Conservation (phyloP, 1,140 invertebrate genomes). For the Papilio glaucus region DNA sequence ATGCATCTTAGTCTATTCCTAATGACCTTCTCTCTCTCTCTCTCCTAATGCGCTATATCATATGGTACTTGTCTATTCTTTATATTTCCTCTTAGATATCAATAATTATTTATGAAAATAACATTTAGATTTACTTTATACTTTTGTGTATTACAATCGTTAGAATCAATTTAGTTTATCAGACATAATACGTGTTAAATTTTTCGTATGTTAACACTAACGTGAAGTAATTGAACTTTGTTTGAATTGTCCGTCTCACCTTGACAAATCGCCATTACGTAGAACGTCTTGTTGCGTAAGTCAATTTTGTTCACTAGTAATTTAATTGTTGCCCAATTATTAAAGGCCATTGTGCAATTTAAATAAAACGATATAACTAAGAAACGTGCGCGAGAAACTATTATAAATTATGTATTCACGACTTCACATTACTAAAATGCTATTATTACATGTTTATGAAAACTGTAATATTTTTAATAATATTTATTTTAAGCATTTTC, state of each 20-base stretch:
- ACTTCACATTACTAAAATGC: background rate
- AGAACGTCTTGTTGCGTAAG: conserved; percentile 5
- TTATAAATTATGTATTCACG: background rate
- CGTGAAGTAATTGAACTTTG: conserved; percentile 1
- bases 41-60: no score
- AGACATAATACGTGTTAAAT: background rate
- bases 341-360: conserved; percentile 19
- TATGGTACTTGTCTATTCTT: no score
- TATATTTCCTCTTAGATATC: no score
- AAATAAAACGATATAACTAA: conserved; percentile 5
- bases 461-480: no score
- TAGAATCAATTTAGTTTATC: background rate
- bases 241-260: conserved; percentile 22
- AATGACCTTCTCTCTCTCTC: no score
- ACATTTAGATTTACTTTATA: background rate
- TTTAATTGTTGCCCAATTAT: conserved; percentile 12
- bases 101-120: background rate
- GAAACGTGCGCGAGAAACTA: conserved; percentile 4
- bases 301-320: conserved; percentile 9
- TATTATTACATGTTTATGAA: no score
- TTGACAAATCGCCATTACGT: background rate
- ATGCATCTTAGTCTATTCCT: no score
- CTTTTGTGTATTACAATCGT: background rate
- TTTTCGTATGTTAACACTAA: conserved; percentile 1
- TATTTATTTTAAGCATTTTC: no score